phyloP scores from a whole-genome alignment of 2,797 vertebrate genomes.

The Paramormyrops hopkinsi region DNA sequence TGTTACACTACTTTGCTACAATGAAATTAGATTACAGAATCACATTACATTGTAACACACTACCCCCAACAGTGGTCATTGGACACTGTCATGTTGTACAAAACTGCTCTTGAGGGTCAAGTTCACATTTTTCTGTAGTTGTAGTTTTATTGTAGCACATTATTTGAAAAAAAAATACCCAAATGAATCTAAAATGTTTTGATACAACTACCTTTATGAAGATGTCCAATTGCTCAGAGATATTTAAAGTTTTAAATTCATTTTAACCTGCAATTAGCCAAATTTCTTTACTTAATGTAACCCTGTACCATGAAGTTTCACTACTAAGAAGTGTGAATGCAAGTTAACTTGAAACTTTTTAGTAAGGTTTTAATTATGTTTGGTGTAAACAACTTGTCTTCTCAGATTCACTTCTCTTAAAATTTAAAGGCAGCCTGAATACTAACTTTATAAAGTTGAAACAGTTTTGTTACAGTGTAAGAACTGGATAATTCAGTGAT shows the following conservation, averaged over 20 bases:
- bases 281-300: not conserved
- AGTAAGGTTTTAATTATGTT: not conserved
- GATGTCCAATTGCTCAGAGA: not conserved
- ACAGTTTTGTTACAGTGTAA: not conserved
- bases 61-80: not conserved
- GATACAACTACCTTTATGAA: not conserved
- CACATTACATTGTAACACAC: not conserved
- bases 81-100: not conserved
- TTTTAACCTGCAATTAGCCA: not conserved
- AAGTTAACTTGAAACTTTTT: not conserved
- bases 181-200: not conserved
- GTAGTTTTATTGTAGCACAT: not conserved
- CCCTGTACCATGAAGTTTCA: not conserved
- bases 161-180: not conserved
- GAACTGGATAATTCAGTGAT: not conserved
- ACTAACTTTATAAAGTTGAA: not conserved
- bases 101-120: not conserved
- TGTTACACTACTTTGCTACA: not conserved
- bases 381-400: not conserved
- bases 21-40: not conserved
- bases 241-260: not conserved
- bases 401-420: not conserved
- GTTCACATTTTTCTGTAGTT: not conserved
- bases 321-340: not conserved
- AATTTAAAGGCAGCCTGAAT: not conserved